Conservation (phyloP, 2,797 vertebrate genomes). For the Cygnus olor region DNA sequence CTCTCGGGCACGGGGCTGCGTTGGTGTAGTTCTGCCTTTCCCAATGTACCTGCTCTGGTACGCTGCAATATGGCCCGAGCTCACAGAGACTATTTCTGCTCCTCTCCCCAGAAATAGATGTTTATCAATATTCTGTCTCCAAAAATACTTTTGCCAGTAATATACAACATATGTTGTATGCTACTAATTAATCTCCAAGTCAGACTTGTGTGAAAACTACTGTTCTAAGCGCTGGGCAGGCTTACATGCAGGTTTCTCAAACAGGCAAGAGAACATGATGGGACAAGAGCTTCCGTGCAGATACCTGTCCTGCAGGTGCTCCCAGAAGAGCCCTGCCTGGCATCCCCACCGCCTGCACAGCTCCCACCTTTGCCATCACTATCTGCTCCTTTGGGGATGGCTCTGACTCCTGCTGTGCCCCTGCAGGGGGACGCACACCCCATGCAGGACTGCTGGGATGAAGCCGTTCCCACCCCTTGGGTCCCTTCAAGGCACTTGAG, state of each 20-base stretch:
- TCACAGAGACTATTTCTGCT: background rate
- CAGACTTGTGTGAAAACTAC: background rate
- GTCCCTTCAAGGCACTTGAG: background rate
- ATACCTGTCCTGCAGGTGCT: background rate
- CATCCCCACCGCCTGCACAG: accelerated
- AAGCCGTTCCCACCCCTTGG: background rate
- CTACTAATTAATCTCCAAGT: background rate
- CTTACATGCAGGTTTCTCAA: background rate
- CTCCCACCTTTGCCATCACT: background rate
- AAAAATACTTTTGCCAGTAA: background rate
- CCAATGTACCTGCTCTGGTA: background rate
- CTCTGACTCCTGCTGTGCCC: background rate
- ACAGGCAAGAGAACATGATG: background rate
- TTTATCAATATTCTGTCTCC: background rate
- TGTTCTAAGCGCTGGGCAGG: background rate
- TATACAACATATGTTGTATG: background rate
- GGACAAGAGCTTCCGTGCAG: background rate
- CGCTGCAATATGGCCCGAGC: background rate
- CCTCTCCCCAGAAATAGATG: background rate
- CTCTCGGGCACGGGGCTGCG: background rate
- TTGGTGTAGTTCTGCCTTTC: background rate
- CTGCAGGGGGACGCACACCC: background rate
- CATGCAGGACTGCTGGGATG: background rate
- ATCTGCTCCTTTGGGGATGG: accelerated
- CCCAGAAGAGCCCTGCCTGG: background rate